These are phyloP conservation scores for Drosophila imparisetae DNA, from an alignment of 2,888 invertebrate species.

Conservation along the genomic window DNA sequence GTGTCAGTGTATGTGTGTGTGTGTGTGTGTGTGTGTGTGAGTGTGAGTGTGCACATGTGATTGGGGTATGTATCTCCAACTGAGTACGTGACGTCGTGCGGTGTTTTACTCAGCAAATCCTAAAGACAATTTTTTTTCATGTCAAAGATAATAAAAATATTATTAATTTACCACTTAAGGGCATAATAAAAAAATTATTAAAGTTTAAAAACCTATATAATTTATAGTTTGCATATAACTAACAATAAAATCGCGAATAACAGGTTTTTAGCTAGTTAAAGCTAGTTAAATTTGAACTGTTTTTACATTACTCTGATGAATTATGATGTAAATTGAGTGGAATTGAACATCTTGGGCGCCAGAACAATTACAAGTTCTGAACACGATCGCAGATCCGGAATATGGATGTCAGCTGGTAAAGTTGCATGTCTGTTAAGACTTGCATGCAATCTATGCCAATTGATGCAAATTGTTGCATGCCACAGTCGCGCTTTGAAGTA, in stretches of 20 bases:
- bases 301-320: slow-evolving; percentile 3
- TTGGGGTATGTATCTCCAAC: slow-evolving; percentile 10
- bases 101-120: neutral
- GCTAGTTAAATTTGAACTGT: neutral
- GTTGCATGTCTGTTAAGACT: slow-evolving; percentile 49
- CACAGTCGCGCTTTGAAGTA: slow-evolving; percentile 27
- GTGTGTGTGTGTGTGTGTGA: neutral
- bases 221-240: neutral
- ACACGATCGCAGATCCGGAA: slow-evolving; percentile 13
- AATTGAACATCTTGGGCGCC: slow-evolving; percentile 26
- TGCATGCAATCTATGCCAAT: slow-evolving; percentile 64
- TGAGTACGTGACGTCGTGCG: neutral
- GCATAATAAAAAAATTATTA: neutral
- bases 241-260: too few species aligned
- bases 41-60: neutral
- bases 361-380: slow-evolving; percentile 33
- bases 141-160: neutral
- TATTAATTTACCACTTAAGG: neutral
- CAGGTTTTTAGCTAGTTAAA: neutral
- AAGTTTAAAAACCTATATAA: neutral
- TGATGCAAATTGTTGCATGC: slow-evolving; percentile 71
- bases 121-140: neutral
- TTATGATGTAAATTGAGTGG: slow-evolving; percentile 16
- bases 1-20: neutral
- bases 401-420: slow-evolving; percentile 24